Conservation (phyloP, 2,797 vertebrate genomes). For the Macrochelys suwanniensis region DNA sequence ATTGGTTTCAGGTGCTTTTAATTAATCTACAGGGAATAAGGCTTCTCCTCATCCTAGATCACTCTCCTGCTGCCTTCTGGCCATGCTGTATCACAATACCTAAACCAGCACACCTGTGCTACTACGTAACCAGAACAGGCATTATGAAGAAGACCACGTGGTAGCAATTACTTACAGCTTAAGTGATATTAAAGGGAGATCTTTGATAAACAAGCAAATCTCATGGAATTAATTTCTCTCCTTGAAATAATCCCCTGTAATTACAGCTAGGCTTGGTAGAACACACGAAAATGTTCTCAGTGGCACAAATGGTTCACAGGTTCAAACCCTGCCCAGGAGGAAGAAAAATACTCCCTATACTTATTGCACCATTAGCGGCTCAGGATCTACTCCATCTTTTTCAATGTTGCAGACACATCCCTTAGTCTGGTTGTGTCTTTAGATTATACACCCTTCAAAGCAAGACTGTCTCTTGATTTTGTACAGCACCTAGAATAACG, state of each 20-base stretch:
- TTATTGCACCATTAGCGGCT: background rate
- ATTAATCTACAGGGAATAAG: too few relatives aligned
- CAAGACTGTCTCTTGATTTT: background rate
- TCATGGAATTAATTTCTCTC: constrained; percentile 5
- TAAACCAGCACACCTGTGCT: background rate
- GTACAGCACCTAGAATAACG: fast-evolving
- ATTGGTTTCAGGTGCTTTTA: too few relatives aligned
- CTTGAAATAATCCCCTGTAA: constrained; percentile 62
- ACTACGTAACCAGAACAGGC: constrained; percentile 1
- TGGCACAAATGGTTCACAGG: background rate
- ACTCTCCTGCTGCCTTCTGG: too few relatives aligned
- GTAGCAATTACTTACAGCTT: constrained; percentile 64
- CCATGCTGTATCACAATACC: too few relatives aligned
- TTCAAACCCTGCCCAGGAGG: background rate
- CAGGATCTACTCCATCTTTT: background rate
- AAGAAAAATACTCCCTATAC: background rate
- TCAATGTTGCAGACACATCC: background rate
- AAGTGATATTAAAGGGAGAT: constrained; percentile 49
- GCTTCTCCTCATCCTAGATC: too few relatives aligned
- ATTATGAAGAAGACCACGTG: background rate
- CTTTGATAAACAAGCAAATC: constrained; percentile 51
- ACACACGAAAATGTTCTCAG: background rate
- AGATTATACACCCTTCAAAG: fast-evolving
- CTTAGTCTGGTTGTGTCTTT: background rate
- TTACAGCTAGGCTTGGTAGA: constrained; percentile 49